Base-by-base conservation (phyloP, 2,113 vertebrate species). In the Callopanchax toddi region DNA sequence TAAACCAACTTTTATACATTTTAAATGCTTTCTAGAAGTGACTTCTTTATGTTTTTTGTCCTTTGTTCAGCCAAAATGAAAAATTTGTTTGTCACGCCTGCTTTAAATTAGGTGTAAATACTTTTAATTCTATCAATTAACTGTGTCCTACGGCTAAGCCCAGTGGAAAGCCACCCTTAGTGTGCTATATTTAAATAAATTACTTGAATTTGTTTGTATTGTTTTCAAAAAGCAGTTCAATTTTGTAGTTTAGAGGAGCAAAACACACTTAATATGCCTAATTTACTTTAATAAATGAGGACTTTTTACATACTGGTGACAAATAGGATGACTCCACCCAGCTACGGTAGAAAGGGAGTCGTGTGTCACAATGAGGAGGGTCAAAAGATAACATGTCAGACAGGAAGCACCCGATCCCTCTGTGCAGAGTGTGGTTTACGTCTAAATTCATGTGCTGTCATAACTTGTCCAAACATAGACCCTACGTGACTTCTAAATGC, bases 401-500 rank as follows among this genome's bases (percentile, higher is more conserved):
- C 83, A 85, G 83, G 81, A 86, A 83, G 83, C 68, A 50, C 40
- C 57, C 6, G 11, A 43, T 51, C 46, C 70, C n/a, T 16, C 40
- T 61, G 62, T 58, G 44, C 55, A 67, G n/a, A n/a, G 56, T 37
- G n/a, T 11, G 21, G 82, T 78, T 81, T 79, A 80, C 29, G 59
- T 84, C 63, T 36, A 39, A 55, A 51, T 23, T 46, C 23, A 40
- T 62, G 55, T 67, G 78, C 70, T 72, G 61, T 76, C 67, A 67
- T 60, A 64, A 54, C 73, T 71, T 72, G 64, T 60, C 76, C 40
- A 82, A 89, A 76, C 80, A 78, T 5, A 54, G 39, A n/a, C 29
- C 58, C 23, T 40, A 21, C 52, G 53, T 11, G 56, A 78, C 60
- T 79, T 80, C 76, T 59, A 49, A 46, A 61, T 44, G 36, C 52